Conservation (phyloP, 2,113 vertebrate genomes). For the Myocastor coypus region DNA sequence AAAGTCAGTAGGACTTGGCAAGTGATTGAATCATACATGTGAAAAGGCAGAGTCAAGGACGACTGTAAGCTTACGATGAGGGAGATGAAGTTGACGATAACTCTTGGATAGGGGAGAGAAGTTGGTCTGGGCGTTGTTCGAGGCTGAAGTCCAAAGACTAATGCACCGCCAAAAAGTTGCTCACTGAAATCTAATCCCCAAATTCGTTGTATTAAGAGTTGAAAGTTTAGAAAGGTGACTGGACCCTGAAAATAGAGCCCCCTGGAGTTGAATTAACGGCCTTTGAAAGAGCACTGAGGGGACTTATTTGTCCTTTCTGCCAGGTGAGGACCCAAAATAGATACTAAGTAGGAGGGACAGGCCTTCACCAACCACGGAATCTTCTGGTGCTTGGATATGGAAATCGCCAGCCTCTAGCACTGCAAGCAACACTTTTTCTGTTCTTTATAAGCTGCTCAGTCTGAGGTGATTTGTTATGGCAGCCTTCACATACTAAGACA, state of each 20-base stretch:
- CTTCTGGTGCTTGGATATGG: not conserved
- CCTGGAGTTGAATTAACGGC: not conserved
- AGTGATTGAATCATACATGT: not conserved
- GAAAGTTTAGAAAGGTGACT: not conserved
- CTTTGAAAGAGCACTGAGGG: not conserved
- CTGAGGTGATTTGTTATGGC: not conserved
- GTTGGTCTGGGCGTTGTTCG: not conserved
- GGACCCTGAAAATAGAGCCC: not conserved
- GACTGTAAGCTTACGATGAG: not conserved
- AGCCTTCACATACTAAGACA: not conserved
- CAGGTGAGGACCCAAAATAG: not conserved
- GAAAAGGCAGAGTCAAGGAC: not conserved
- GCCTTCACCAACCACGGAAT: not conserved
- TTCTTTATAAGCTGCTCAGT: not conserved
- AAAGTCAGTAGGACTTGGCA: not conserved
- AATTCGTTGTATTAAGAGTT: not conserved
- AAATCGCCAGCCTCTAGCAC: too few species aligned
- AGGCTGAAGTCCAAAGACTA: too few species aligned
- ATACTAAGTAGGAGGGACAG: not conserved
- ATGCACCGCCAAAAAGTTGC: not conserved
- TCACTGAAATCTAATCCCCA: not conserved
- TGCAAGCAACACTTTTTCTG: not conserved
- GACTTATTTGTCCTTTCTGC: not conserved
- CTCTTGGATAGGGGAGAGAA: not conserved
- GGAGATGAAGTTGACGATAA: not conserved